Conservation (phyloP, 2,888 invertebrate species). For the Diaphora mendica region DNA sequence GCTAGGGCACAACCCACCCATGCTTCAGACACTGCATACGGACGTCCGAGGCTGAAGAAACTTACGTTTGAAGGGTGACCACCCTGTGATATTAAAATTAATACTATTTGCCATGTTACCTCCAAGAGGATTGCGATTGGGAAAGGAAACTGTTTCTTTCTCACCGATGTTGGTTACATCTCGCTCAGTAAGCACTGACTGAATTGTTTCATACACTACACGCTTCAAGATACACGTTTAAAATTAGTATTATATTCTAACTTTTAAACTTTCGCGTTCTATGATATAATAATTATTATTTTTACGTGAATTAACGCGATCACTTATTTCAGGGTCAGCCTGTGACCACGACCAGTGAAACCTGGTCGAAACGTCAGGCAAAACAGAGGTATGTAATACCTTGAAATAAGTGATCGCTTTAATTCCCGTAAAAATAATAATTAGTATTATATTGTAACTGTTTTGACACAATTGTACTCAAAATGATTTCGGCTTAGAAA, state of each 20-base stretch:
- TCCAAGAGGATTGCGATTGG: conserved; percentile 54
- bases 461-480: conserved; percentile 18
- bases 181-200: conserved; percentile 37
- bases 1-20: conserved; percentile 66
- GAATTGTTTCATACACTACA: conserved; percentile 19
- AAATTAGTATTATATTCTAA: conserved; percentile 3
- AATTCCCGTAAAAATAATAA: too few species aligned
- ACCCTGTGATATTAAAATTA: conserved; percentile 70
- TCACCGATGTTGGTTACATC: conserved; percentile 30
- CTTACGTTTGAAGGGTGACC: conserved; percentile 57
- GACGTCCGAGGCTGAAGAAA: conserved; percentile 48
- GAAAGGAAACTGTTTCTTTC: conserved; percentile 25
- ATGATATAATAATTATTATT: too few species aligned
- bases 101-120: conserved; percentile 57
- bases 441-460: conserved; percentile 1
- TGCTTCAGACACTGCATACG: conserved; percentile 37
- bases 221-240: conserved; percentile 15
- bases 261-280: too few species aligned
- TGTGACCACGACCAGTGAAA: too few species aligned
- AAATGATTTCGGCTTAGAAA: neutral
- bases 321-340: too few species aligned
- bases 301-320: too few species aligned
- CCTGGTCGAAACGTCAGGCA: too few species aligned
- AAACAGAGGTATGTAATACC: too few species aligned
- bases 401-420: too few species aligned